Base-by-base conservation (phyloP, 1,140 invertebrate species). In the Ptiloglossa arizonensis region DNA sequence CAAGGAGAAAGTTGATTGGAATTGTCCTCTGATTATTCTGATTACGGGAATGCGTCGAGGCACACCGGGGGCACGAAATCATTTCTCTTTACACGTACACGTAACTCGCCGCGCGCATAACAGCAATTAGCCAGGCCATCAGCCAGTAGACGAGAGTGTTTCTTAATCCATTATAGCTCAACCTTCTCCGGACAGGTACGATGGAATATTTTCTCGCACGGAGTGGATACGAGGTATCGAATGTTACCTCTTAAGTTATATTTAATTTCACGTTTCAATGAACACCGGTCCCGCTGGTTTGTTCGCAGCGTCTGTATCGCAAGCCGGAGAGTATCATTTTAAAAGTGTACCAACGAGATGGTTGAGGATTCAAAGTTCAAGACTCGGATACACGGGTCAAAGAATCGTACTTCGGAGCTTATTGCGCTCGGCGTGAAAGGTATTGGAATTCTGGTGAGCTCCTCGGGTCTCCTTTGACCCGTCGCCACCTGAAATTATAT, bases 81-180 rank as follows among this genome's bases (percentile, higher is more conserved):
- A 27, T 66, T 73, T 32, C 60, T 66, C 73, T 69, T 69, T 50
- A 38, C 29, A 24, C 41, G 35, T n/a, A n/a, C 54, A 19, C 22
- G 13, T 22, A 29, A 48, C 29, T 13, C 15, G 5, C 8, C n/a
- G 15, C n/a, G 35, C 63, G 19, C 59, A 59, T 50, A 76, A 50
- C 54, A 59, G 66, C 66, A 76, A 76, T 76, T 76, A 76, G 44
- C 66, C 54, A 69, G 56, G 22, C 54, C 29, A 59, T 76, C 64
- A 57, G 68, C 66, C 57, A 29, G 29, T 38, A 24, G 24, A 52
- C n/a, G 17, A 63, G 54, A 27, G 13, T 27, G 54, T 76, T 76
- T 76, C 73, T 69, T 69, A 76, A 68, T 69, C 54, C 73, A 48
- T 76, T 76, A 69, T 46, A 59, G 22, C 54, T 35, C 22, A 66